phyloP scores from a whole-genome alignment of 2,888 invertebrate species.

The Monopis laevigella region DNA sequence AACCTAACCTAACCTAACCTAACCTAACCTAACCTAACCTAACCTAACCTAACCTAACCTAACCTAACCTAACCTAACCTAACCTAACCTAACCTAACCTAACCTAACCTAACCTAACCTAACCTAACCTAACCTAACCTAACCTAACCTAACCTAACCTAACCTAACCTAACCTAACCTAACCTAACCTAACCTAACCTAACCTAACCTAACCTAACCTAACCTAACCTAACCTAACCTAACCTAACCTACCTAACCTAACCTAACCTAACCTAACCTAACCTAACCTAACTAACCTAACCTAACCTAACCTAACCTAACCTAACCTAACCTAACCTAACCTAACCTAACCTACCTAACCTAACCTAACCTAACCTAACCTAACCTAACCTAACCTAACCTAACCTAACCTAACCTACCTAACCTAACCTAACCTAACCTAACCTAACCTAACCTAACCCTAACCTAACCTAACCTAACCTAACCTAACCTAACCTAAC shows the following conservation, averaged over 20 bases:
- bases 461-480: slow-evolving; percentile 13
- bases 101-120: slow-evolving; percentile 3
- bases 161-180: slow-evolving; percentile 12
- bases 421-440: slow-evolving; percentile 9
- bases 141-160: slow-evolving; percentile 5
- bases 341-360: slow-evolving; percentile 15
- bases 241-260: slow-evolving; percentile 15
- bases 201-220: slow-evolving; percentile 15
- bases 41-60: slow-evolving; percentile 12
- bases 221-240: slow-evolving; percentile 13
- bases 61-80: slow-evolving; percentile 10
- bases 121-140: slow-evolving; percentile 2
- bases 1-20: slow-evolving; percentile 12
- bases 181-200: slow-evolving; percentile 14
- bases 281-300: slow-evolving; percentile 15
- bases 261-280: slow-evolving; percentile 15
- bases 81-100: slow-evolving; percentile 3
- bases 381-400: slow-evolving; percentile 15
- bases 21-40: slow-evolving; percentile 12
- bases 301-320: slow-evolving; percentile 14
- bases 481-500: slow-evolving; percentile 16
- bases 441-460: slow-evolving; percentile 13
- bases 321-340: slow-evolving; percentile 15
- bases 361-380: slow-evolving; percentile 13
- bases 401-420: slow-evolving; percentile 14